Evolutionary conservation across 53 echinoderm and acorn worm species (phyloP).

Genomic region (Arbacia lixula): DNA sequence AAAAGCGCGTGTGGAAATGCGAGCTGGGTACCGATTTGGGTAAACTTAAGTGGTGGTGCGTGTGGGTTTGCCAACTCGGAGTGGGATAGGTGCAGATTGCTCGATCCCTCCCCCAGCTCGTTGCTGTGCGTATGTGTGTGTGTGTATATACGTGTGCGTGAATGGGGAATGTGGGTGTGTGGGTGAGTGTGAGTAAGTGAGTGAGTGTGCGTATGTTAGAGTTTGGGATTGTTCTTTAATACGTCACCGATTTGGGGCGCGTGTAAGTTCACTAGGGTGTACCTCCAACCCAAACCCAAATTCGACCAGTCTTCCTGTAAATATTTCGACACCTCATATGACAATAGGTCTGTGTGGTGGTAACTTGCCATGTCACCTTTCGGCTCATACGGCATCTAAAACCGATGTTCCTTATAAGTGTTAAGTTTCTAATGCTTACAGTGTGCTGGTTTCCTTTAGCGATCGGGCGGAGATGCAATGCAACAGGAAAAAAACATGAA

Average conservation of each 20-base stretch:
- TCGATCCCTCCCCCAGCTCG: no score
- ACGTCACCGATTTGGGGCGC: conserved; percentile 27
- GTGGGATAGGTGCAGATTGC: background rate
- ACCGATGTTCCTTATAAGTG: no score
- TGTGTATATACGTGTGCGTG: background rate
- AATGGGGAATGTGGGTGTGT: background rate
- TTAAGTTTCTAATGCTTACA: no score
- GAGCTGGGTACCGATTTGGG: conserved; percentile 11
- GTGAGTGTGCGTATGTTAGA: conserved; percentile 10
- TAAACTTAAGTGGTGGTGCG: conserved; percentile 21
- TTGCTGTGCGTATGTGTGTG: no score
- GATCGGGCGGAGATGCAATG: no score
- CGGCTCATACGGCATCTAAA: no score
- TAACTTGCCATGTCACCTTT: no score
- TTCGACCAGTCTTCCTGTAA: no score
- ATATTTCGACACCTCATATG: background rate
- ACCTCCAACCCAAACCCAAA: background rate
- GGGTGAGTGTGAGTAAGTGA: no score
- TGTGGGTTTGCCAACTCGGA: background rate
- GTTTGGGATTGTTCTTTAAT: conserved; percentile 46
- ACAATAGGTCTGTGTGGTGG: conserved; percentile 21
- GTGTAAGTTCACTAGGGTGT: conserved; percentile 27
- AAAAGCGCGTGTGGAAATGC: conserved; percentile 15
- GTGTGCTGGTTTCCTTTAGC: no score
- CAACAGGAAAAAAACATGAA: conserved; percentile 6